Base-by-base conservation (phyloP, 2,888 invertebrate species). In the Cybosia mesomella region DNA sequence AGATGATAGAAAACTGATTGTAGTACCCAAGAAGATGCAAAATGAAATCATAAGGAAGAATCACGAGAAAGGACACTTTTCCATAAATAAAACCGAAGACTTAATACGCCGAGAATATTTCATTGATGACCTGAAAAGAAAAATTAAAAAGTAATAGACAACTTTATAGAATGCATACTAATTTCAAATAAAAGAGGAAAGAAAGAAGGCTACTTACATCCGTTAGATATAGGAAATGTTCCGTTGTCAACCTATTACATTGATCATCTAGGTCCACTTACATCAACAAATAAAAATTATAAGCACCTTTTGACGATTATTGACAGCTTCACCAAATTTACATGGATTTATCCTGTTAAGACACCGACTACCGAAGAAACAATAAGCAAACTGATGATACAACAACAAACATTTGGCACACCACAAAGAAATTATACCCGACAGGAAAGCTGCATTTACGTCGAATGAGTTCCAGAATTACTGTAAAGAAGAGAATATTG, bases 31-130 rank as follows among this genome's bases (percentile, higher is more conserved):
- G n/a, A n/a, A n/a, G n/a, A 77, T 80, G 74, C 68, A 76, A 34
- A 21, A 55, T 28, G 84, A 89, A 67, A 80, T 91, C 1, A 89
- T 91, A 5, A 75, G 73, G 53, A 80, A 67, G 21, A 72, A 65
- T 18, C 77, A 82, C 21, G 74, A 73, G 21, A 73, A 58, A 39
- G 80, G 80, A 68, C 78, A 82, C 71, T 82, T 82, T 71, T 73
- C 75, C n/a, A 22, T 71, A 11, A 24, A 10, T 0, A 80, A 82
- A 24, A 80, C 71, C 0, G 71, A 78, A 71, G 78, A 80, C 54
- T 24, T 79, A 7, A 71, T 82, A n/a, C n/a, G n/a, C n/a, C n/a
- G n/a, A n/a, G n/a, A n/a, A n/a, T n/a, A n/a, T n/a, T n/a, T n/a
- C n/a, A n/a, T n/a, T n/a, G n/a, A n/a, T n/a, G n/a, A n/a, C n/a